phyloP scores from a whole-genome alignment of 2,113 vertebrate genomes.

The Psittacus erithacus region DNA sequence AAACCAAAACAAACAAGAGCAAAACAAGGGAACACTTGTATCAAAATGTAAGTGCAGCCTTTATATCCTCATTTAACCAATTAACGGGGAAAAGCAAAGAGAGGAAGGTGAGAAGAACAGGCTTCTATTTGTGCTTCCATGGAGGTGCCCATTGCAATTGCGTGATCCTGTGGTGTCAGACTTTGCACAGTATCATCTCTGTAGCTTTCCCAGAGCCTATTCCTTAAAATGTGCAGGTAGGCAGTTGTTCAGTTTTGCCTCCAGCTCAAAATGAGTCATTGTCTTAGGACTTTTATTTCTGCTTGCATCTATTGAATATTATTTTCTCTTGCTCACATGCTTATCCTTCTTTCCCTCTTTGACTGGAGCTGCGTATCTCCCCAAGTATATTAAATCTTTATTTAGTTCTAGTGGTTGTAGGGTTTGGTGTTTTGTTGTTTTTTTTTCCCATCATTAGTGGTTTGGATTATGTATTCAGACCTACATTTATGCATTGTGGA shows the following conservation, averaged over 20 bases:
- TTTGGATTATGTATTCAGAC: background rate
- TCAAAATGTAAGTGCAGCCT: background rate
- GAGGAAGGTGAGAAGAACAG: background rate
- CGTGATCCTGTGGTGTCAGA: background rate
- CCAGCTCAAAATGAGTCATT: background rate
- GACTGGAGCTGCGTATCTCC: background rate
- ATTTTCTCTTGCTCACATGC: background rate
- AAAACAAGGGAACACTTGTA: background rate
- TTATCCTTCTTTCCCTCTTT: background rate
- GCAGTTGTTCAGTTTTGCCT: background rate
- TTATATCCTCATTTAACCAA: background rate
- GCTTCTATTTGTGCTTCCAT: background rate
- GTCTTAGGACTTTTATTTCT: background rate
- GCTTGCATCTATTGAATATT: rapidly evolving
- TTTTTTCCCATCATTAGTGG: background rate
- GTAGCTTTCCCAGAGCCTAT: background rate
- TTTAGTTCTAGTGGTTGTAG: background rate
- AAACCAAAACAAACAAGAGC: background rate
- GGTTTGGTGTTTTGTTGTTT: background rate
- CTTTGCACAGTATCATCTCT: background rate
- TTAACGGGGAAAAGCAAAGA: background rate
- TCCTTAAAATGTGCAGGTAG: slow-evolving; percentile 20
- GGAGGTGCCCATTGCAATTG: background rate
- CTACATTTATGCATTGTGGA: background rate
- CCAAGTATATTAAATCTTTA: background rate